Base-by-base conservation (phyloP, 2,113 vertebrate genomes). In the Bombycilla garrulus region DNA sequence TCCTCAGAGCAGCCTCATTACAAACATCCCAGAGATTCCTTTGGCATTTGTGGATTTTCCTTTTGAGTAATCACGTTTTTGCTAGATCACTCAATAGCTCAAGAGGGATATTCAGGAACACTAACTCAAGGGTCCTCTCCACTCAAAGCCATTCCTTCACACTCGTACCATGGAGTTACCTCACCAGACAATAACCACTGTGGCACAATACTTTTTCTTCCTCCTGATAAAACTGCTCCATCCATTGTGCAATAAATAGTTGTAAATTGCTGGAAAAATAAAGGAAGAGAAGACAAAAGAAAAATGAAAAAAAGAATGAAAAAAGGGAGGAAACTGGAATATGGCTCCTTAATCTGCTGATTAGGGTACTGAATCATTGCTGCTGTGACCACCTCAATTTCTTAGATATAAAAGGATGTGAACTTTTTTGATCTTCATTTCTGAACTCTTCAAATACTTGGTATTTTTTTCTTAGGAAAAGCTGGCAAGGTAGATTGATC, bases 131-230 rank as follows among this genome's bases (percentile, higher is more conserved):
- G 36, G 70, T 45, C 22, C 23, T 53, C 16, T 85, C 23, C 17
- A 44, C 12, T 22, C 44, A 56, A 76, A 79, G 19, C 31, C 17
- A 60, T 86, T 65, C 14, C 13, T 86, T 82, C 36, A 44, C 4
- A 21, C 0, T 0, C 18, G 17, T 53, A 5, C 23, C 23, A 36
- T 0, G 33, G 28, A 44, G 12, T 26, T 15, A 19, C 23, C n/a
- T 84, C 38, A 61, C 12, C 12, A 86, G 54, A 66, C 14, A 29
- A 36, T 26, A 77, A 54, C 4, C 9, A 12, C 10, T 26, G 15
- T 35, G 8, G 20, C 28, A 81, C 42, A 62, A 24, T 11, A 31
- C 1, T 33, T 80, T 53, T 44, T 54, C 24, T 78, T 66, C 7
- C 10, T 57, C 26, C 10, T 70, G 19, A 35, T 66, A 38, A 86